Evolutionary conservation across 2,113 vertebrate genomes (phyloP).

Genomic region (Actenoides hombroni): DNA sequence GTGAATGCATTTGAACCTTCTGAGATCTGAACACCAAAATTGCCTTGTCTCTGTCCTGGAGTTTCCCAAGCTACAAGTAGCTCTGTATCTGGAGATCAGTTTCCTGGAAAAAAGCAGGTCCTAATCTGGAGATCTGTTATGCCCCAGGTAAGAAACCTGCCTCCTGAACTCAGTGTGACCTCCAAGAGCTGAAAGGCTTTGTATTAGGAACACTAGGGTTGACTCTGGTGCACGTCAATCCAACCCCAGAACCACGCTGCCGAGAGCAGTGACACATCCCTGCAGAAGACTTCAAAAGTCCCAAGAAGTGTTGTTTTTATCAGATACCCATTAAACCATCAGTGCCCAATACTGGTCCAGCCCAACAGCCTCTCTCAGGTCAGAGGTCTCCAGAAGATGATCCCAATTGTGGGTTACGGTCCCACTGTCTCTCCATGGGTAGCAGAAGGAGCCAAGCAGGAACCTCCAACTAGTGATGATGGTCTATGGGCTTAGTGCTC

Average conservation of each 20-base stretch:
- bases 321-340: background rate
- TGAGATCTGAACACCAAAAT: background rate
- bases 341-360: background rate
- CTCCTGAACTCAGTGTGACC: slow-evolving; percentile 31
- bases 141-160: slow-evolving; percentile 35
- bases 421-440: background rate
- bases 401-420: background rate
- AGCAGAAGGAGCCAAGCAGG: background rate
- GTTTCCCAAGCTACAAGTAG: background rate
- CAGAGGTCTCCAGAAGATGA: background rate
- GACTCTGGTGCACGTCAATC: background rate
- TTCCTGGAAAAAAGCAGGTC: slow-evolving; percentile 20
- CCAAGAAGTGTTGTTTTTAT: background rate
- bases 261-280: background rate
- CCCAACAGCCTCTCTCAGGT: background rate
- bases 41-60: background rate
- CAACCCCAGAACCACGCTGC: rapidly evolving
- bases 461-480: rapidly evolving
- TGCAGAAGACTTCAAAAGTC: background rate
- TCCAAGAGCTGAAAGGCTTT: background rate
- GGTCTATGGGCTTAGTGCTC: background rate
- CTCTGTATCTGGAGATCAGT: background rate
- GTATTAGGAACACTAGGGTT: background rate
- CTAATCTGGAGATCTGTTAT: slow-evolving; percentile 25
- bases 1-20: background rate